Percentiles rank a stretch among this genome's conserved stretches.
phyloP scores from a whole-genome alignment of 2,797 vertebrate genomes.

The Lepus oiostolus region DNA sequence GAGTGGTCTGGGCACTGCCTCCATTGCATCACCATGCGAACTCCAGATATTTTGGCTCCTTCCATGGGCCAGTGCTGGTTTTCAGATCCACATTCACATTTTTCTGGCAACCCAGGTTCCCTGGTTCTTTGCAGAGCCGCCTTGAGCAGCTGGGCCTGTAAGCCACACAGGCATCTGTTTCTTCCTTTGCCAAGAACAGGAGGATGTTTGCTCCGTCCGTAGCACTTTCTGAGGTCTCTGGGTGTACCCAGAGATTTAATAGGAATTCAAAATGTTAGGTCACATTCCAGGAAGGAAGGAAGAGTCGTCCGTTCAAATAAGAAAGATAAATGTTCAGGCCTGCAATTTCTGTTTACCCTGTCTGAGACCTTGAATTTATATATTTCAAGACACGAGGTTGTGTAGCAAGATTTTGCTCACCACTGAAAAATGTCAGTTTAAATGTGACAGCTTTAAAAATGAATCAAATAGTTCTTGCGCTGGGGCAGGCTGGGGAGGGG shows the following conservation, averaged over 20 bases:
- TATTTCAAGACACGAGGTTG: constrained; percentile 25
- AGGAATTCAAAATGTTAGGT: constrained; percentile 70
- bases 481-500: neutral
- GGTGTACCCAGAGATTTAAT: constrained; percentile 66
- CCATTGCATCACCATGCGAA: neutral
- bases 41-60: neutral
- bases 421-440: constrained; percentile 51
- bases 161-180: neutral
- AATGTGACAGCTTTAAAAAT: constrained; percentile 29
- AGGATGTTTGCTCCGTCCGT: constrained; percentile 70
- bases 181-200: constrained; percentile 62
- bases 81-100: constrained; percentile 10
- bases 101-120: constrained; percentile 8
- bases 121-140: neutral
- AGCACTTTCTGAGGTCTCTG: constrained; percentile 46
- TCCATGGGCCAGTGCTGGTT: constrained; percentile 28
- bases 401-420: neutral
- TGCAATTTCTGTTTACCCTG: constrained; percentile 25
- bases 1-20: neutral
- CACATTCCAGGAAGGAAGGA: constrained; percentile 73
- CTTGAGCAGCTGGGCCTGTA: neutral
- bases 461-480: neutral
- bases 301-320: constrained; percentile 66
- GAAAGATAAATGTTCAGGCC: constrained; percentile 58
- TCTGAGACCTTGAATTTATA: constrained; percentile 22